Evolutionary conservation across 2,113 vertebrate species (phyloP).

Genomic region (Oryzias curvinotus): DNA sequence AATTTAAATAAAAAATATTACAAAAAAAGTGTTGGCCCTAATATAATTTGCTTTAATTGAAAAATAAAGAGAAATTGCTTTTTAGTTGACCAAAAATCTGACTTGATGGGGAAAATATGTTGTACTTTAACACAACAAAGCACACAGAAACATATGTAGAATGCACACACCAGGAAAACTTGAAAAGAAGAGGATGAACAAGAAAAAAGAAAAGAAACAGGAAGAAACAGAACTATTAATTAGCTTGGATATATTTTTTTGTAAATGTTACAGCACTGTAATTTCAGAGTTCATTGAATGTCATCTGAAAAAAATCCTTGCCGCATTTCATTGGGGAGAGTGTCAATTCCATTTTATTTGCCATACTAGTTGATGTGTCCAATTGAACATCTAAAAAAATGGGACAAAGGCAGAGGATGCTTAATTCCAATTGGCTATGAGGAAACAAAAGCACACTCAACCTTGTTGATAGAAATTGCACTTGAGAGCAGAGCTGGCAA

Average conservation of each 20-base stretch:
- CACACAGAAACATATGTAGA: no score
- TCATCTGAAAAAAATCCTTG: conserved; percentile 65
- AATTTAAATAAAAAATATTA: no score
- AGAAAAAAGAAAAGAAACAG: no score
- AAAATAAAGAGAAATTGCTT: no score
- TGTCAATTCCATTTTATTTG: conserved; percentile 48
- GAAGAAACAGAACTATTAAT: conserved; percentile 14
- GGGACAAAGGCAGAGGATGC: conserved; percentile 41
- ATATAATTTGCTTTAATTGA: no score
- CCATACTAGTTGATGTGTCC: conserved; percentile 66
- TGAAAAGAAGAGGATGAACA: no score
- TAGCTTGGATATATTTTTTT: conserved; percentile 45
- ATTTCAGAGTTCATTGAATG: conserved; percentile 64
- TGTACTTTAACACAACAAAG: no score
- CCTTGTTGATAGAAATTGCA: conserved; percentile 77
- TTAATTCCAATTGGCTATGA: conserved; percentile 67
- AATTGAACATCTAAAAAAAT: conserved; percentile 61
- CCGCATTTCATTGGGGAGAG: conserved; percentile 52
- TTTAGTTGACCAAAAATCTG: no score
- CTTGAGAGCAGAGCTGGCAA: conserved; percentile 71
- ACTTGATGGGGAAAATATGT: no score
- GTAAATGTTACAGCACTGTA: conserved; percentile 30
- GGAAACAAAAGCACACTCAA: conserved; percentile 76
- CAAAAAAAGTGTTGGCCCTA: no score
- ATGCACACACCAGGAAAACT: no score